Conservation (phyloP, 2,113 vertebrate genomes). For the Penelope pileata region DNA sequence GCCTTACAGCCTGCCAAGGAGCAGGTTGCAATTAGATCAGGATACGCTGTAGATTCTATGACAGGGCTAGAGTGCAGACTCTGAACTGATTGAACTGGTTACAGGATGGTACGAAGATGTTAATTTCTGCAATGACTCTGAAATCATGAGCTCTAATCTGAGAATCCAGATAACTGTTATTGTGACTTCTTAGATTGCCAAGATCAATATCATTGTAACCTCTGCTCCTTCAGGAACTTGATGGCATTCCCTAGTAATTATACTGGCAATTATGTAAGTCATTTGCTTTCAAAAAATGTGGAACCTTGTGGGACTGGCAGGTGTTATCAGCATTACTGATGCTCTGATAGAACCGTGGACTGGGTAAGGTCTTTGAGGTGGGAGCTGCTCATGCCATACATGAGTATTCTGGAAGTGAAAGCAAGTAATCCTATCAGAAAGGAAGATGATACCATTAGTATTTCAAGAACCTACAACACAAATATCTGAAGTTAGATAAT, state of each 20-base stretch:
- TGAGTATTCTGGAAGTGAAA: background rate
- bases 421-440: background rate
- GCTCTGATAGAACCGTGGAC: background rate
- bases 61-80: no score
- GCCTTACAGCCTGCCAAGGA: background rate
- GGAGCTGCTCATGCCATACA: background rate
- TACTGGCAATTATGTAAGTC: background rate
- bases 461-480: accelerated
- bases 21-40: background rate
- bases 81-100: no score
- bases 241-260: background rate
- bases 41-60: no score
- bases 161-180: background rate
- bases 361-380: background rate
- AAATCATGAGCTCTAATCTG: background rate
- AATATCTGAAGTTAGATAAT: background rate
- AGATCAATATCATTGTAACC: background rate
- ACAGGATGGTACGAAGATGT: no score
- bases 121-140: background rate
- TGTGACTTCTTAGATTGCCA: background rate
- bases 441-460: background rate
- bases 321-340: background rate
- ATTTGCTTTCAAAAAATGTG: background rate
- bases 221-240: background rate
- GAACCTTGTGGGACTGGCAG: background rate